Evolutionary conservation across 2,888 invertebrate species (phyloP), one percentile per base, ranked within the genome.

Genomic region (Spisula subtruncata): DNA sequence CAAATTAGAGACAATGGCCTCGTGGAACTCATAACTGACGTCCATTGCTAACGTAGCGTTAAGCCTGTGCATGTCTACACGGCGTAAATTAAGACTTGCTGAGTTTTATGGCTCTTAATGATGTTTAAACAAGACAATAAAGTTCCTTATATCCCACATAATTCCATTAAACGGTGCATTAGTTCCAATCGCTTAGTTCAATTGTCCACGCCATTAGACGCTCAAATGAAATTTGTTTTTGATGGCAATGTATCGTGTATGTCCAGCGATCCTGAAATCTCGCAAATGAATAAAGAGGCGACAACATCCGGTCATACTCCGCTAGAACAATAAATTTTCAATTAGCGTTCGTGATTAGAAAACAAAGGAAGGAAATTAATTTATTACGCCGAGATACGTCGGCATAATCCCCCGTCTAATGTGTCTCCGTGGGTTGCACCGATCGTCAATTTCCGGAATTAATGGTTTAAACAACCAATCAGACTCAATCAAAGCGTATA

Each of bases 391-490:
- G 89, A 89, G 89, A 82, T 89, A 91, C 91, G 90, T 92, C 79
- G 89, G 89, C 89, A 88, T 90, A 90, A 91, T 90, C 85, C 86
- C 83, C 89, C 82, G 71, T 79, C 81, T 89, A 92, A 92, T 90
- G 92, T 91, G 92, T 91, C 87, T 89, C 89, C 87, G 86, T 88
- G 86, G 89, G 82, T 88, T n/a, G 83, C 82, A 82, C 71, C 89
- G 91, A 92, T 91, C 85, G 88, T 41, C 88, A 86, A 91, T 90
- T 92, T 92, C 92, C 92, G 89, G 91, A 91, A 92, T 92, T 92
- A 92, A 92, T 90, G 90, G 90, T 80, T 90, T 87, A 90, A 92
- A 90, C 90, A 90, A 87, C 92, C 92, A 91, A 92, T 92, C 91
- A 92, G 89, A 90, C 88, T 87, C 88, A 92, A 91, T 91, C 91